A percentile compares a stretch with the other conserved stretches of the same genome.
Evolutionary conservation across 2,113 vertebrate species (phyloP).

Genomic region (Mesitornis unicolor): DNA sequence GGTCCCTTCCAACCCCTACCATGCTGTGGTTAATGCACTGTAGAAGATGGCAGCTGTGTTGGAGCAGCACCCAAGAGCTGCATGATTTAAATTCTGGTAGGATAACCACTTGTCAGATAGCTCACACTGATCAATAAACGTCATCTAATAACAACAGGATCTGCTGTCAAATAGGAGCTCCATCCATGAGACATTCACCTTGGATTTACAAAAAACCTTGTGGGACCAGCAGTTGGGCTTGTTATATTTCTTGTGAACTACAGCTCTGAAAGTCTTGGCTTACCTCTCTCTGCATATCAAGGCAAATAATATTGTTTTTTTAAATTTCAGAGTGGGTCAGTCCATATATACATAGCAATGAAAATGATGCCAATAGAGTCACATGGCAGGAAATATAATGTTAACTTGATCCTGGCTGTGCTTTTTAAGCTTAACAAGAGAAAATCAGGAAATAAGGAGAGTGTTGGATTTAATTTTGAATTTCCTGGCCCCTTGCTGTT

Average conservation of each 20-base stretch:
- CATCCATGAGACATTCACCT: not conserved
- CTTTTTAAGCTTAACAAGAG: constrained; percentile 44
- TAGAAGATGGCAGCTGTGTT: not conserved
- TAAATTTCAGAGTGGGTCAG: not conserved
- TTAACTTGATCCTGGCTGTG: constrained; percentile 16
- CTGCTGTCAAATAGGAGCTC: not conserved
- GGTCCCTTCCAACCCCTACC: no score
- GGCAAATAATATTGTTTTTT: not conserved
- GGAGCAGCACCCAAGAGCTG: not conserved
- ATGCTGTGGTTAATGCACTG: not conserved
- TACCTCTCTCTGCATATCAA: not conserved
- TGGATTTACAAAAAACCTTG: not conserved
- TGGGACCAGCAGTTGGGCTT: not conserved
- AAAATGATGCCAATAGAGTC: not conserved
- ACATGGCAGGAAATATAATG: constrained; percentile 18
- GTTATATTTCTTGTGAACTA: not conserved
- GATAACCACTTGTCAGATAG: not conserved
- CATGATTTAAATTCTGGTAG: not conserved
- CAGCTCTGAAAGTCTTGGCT: not conserved
- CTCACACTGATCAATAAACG: not conserved
- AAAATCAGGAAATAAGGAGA: constrained; percentile 59
- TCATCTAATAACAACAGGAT: not conserved
- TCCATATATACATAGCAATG: not conserved
- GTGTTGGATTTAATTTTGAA: constrained; percentile 52
- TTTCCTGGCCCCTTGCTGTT: constrained; percentile 27